Conservation (phyloP, 1,140 invertebrate genomes). For the Neodiprion fabricii region DNA sequence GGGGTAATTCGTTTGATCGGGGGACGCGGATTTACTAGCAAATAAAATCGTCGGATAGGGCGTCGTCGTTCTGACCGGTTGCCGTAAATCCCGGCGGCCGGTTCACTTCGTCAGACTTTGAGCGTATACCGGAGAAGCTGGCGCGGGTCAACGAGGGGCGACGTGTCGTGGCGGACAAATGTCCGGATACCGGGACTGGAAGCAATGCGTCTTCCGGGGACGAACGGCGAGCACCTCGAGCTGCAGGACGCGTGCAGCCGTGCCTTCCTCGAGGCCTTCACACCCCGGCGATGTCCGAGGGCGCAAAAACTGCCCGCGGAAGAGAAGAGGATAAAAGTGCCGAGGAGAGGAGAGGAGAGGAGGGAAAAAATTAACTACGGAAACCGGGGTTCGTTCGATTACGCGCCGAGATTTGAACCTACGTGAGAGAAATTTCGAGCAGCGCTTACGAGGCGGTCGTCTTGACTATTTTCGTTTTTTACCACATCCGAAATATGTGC, state of each 20-base stretch:
- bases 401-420: no score
- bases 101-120: not conserved
- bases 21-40: slow-evolving; percentile 1
- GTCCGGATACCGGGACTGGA: not conserved
- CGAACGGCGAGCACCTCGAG: not conserved
- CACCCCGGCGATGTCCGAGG: not conserved
- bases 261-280: not conserved
- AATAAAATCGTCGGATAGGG: slow-evolving; percentile 6
- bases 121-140: no score
- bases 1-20: slow-evolving; percentile 20
- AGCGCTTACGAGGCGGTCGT: no score
- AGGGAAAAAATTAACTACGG: no score
- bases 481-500: no score
- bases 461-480: no score
- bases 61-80: not conserved
- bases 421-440: no score
- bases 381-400: no score
- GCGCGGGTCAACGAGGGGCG: not conserved
- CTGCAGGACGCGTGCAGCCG: not conserved
- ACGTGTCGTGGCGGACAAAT: not conserved
- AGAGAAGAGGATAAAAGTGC: no score
- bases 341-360: no score
- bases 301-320: no score
- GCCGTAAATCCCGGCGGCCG: not conserved
- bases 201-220: not conserved